Base-by-base conservation (phyloP, 2,888 invertebrate genomes). In the Drosophila koepferae region DNA sequence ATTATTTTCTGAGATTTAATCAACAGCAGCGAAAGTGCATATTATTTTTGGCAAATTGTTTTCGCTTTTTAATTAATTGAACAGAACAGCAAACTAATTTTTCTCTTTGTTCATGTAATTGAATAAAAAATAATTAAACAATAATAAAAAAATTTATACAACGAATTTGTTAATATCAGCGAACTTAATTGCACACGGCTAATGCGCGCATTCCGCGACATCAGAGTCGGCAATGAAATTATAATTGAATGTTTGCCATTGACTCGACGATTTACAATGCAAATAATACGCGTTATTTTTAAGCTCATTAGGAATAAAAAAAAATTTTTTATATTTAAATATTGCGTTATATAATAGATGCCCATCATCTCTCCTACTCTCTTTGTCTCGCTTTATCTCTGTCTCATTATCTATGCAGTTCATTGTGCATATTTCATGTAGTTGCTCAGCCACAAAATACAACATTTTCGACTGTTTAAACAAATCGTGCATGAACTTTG, bases 401-500 rank as follows among this genome's bases (percentile, higher is more conserved):
- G 51, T 38, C 64, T 65, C 70, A 80, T 77, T 76, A 72, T 58
- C 74, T 62, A 74, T 65, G 62, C 79, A 63, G 59, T 69, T 60
- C 41, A 78, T 62, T 78, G 56, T 67, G 62, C 59, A 73, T 62
- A 66, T 62, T 69, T 74, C 43, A 74, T 75, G 14, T 64, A 72
- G 62, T 68, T 63, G 60, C 67, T 61, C 44, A 66, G 54, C 81
- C 77, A 54, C 73, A 74, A 77, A 75, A 73, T 71, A 82, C 74
- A 88, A 54, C n/a, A 56, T 56, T 49, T 80, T 76, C 55, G 58
- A 55, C 63, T 76, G 73, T 80, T 86, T 86, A 81, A 86, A 87
- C 80, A 81, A 80, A 56, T 87, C 77, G 66, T 61, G 72, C 71
- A 48, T 80, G 74, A 81, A 74, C 85, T 74, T 72, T 83, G 74